These are phyloP conservation scores for Poeciliopsis turneri DNA, from an alignment of 2,797 vertebrate genomes.

Conservation along the genomic window DNA sequence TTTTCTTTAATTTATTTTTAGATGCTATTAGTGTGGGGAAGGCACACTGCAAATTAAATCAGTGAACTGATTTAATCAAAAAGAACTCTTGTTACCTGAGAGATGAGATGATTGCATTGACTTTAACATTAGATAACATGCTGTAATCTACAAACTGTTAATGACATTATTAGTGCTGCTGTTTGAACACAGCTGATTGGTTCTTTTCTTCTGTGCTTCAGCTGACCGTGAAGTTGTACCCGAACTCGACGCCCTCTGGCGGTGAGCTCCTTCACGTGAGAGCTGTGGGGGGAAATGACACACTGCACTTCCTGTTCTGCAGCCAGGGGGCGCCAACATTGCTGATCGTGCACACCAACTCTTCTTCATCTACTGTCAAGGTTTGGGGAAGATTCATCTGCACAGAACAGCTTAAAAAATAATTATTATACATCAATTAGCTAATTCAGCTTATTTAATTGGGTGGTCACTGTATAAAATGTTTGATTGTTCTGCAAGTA, in stretches of 20 bases:
- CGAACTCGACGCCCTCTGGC: constrained; percentile 41
- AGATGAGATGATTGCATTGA: background rate
- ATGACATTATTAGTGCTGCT: background rate
- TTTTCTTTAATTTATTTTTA: background rate
- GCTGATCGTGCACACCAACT: constrained; percentile 84
- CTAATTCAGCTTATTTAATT: too few species aligned
- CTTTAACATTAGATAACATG: background rate
- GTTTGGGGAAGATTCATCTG: constrained; percentile 37
- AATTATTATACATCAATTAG: background rate
- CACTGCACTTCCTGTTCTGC: constrained; percentile 88
- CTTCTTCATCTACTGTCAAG: constrained; percentile 69
- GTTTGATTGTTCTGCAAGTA: background rate
- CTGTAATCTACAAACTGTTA: background rate
- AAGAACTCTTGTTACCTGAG: background rate
- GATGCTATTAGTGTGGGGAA: too few species aligned
- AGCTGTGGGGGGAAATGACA: constrained; percentile 82
- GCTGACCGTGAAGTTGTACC: constrained; percentile 83
- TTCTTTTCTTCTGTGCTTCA: constrained; percentile 48
- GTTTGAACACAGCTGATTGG: background rate
- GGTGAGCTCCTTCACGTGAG: constrained; percentile 85
- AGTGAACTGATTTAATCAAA: too few species aligned
- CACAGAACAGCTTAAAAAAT: background rate
- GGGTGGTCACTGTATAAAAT: background rate
- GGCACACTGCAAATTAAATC: too few species aligned
- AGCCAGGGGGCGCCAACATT: constrained; percentile 84